Conservation (phyloP, 2,797 vertebrate genomes). For the Champsocephalus gunnari region DNA sequence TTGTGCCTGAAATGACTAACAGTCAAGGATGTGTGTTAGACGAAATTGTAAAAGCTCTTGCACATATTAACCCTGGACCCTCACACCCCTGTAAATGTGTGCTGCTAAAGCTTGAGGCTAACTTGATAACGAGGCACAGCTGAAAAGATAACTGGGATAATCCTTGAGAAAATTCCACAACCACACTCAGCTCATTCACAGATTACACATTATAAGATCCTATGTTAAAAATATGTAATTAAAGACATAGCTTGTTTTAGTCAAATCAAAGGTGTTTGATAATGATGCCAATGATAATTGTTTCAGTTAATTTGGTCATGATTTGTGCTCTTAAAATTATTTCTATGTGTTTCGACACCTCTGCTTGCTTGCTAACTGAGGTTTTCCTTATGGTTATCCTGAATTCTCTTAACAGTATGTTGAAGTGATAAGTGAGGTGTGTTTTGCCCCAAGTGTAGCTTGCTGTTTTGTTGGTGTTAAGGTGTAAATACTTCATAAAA, state of each 20-base stretch:
- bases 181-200: background rate
- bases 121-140: constrained; percentile 25
- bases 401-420: background rate
- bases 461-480: background rate
- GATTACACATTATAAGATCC: background rate
- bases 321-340: no score
- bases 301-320: background rate
- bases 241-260: background rate
- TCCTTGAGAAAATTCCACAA: background rate
- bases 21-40: constrained; percentile 41
- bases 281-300: background rate
- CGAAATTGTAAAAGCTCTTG: constrained; percentile 15
- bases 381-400: background rate
- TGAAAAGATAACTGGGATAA: constrained; percentile 4
- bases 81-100: constrained; percentile 29
- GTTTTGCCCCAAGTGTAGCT: background rate
- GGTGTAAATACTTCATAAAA: no score
- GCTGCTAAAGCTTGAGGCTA: constrained; percentile 12
- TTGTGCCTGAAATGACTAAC: constrained; percentile 55
- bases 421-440: background rate
- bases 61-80: constrained; percentile 63
- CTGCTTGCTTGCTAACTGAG: background rate
- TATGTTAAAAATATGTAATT: background rate
- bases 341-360: background rate
- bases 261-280: background rate